These are phyloP conservation scores for Xanthia icteritia DNA, from an alignment of 2,888 invertebrate species.

Conservation along the genomic window DNA sequence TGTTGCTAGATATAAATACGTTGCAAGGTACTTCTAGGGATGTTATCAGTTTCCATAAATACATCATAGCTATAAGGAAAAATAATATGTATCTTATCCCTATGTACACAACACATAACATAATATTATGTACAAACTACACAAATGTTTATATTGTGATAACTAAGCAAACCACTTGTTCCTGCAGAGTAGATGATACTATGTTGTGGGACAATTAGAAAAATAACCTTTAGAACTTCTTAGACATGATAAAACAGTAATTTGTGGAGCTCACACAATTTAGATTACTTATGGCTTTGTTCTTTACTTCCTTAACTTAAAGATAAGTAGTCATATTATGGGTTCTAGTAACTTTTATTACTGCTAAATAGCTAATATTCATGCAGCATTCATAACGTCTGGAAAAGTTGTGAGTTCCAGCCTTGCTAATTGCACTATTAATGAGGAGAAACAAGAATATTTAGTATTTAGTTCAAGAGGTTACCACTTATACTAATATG, in stretches of 20 bases:
- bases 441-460: background rate
- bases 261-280: conserved; percentile 20
- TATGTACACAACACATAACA: conserved; percentile 8
- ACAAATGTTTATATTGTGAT: conserved; percentile 50
- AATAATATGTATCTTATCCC: conserved; percentile 22
- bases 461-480: background rate
- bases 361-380: background rate
- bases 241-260: conserved; percentile 39
- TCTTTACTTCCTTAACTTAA: background rate
- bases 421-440: background rate
- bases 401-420: background rate
- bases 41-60: conserved; percentile 19
- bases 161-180: conserved; percentile 40
- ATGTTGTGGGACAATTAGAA: conserved; percentile 33
- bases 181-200: conserved; percentile 32
- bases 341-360: background rate
- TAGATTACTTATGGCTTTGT: conserved; percentile 13
- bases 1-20: background rate
- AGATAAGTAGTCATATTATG: background rate
- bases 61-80: conserved; percentile 47
- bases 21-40: background rate
- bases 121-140: conserved; percentile 15
- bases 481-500: background rate
- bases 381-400: background rate
- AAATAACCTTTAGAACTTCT: conserved; percentile 43